A percentile compares a stretch with the other conserved stretches of the same genome.
phyloP scores from a whole-genome alignment of 2,113 vertebrate genomes.

The Larimichthys crocea region DNA sequence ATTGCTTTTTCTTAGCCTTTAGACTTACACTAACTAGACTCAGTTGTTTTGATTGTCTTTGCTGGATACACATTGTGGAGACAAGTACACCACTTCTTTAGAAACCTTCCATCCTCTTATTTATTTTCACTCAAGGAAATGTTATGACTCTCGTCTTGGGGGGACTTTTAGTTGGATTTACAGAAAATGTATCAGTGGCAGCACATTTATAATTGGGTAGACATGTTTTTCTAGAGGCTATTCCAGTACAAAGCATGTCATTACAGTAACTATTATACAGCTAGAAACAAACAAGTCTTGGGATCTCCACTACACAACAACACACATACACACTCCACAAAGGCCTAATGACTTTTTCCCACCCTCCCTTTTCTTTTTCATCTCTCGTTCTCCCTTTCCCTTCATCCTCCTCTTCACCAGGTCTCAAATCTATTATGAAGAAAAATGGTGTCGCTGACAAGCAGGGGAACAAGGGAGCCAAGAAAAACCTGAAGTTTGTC shows the following conservation, averaged over 20 bases:
- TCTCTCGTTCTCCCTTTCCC: constrained; percentile 48
- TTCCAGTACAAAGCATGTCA: neutral
- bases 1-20: neutral
- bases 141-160: neutral
- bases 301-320: neutral
- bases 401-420: constrained; percentile 82
- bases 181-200: neutral
- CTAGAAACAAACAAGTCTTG: neutral
- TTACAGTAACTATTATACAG: neutral
- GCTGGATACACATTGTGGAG: neutral
- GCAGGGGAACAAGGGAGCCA: constrained; percentile 90
- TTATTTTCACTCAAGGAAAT: neutral
- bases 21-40: neutral
- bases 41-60: neutral
- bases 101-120: neutral
- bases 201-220: too few species aligned
- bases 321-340: constrained; percentile 8
- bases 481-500: constrained; percentile 99
- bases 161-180: neutral
- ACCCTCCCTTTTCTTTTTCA: constrained; percentile 19
- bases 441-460: constrained; percentile 93
- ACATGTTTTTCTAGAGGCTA: neutral
- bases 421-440: constrained; percentile 99
- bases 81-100: neutral
- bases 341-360: constrained; percentile 24